A percentile compares a stretch with the other conserved stretches of the same genome.
Evolutionary conservation across 2,888 invertebrate species (phyloP).

Genomic region (Orgyia antiqua): DNA sequence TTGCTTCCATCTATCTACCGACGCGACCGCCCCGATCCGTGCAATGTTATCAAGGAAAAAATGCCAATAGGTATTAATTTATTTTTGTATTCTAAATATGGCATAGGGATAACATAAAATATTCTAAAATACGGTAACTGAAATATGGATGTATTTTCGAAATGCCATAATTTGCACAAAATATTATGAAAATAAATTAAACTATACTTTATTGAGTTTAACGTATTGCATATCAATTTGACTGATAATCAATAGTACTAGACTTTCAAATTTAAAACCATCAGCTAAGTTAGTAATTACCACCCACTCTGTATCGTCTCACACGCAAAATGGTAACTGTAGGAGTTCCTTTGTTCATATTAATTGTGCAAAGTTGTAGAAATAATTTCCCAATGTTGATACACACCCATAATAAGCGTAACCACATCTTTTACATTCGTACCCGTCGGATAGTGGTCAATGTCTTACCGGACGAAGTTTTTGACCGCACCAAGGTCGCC

Average conservation of each 20-base stretch:
- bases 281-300: constrained; percentile 24
- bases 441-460: constrained; percentile 48
- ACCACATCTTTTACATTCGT: constrained; percentile 45
- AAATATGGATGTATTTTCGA: too few species aligned
- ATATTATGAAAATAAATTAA: too few species aligned
- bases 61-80: constrained; percentile 24
- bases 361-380: constrained; percentile 61
- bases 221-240: too few species aligned
- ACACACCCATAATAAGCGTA: constrained; percentile 49
- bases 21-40: constrained; percentile 40
- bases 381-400: constrained; percentile 59
- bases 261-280: too few species aligned
- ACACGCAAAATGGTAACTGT: constrained; percentile 56
- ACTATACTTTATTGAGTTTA: too few species aligned
- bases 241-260: too few species aligned
- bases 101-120: too few species aligned
- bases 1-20: constrained; percentile 60
- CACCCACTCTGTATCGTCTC: constrained; percentile 53
- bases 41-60: constrained; percentile 42
- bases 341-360: constrained; percentile 60
- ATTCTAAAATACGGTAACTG: too few species aligned
- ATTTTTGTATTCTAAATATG: too few species aligned
- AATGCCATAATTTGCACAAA: too few species aligned
- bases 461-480: constrained; percentile 54
- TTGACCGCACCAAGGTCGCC: constrained; percentile 69